A percentile compares a stretch with the other conserved stretches of the same genome.
phyloP scores from a whole-genome alignment of 2,888 invertebrate species.

The Perdita meconis region DNA sequence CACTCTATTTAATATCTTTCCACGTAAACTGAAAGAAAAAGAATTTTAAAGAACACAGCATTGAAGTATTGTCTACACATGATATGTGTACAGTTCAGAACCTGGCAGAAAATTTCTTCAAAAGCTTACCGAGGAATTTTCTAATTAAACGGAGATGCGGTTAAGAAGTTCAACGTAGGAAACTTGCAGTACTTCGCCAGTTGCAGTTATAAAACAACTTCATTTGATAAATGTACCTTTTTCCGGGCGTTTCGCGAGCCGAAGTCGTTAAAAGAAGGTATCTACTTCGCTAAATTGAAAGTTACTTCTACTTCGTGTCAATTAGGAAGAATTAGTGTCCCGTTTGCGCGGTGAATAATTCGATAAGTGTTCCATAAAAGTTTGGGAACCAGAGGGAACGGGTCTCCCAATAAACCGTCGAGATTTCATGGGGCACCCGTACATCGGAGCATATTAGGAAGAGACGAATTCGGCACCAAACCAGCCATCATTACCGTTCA shows the following conservation, averaged over 20 bases:
- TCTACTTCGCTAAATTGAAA: neutral
- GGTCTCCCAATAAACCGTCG: slow-evolving; percentile 18
- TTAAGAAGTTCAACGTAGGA: too few species aligned
- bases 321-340: neutral
- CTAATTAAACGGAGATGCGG: too few species aligned
- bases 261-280: neutral
- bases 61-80: too few species aligned
- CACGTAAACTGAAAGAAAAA: too few species aligned
- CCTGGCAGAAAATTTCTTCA: too few species aligned
- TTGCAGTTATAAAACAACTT: too few species aligned
- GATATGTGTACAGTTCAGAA: too few species aligned
- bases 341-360: slow-evolving; percentile 2
- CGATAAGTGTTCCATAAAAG: slow-evolving; percentile 13
- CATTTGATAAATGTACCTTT: neutral
- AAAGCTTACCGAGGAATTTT: too few species aligned
- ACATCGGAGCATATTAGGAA: slow-evolving; percentile 5
- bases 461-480: neutral
- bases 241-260: neutral
- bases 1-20: too few species aligned
- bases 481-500: neutral
- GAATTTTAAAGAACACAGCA: too few species aligned
- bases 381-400: neutral
- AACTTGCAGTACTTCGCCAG: too few species aligned
- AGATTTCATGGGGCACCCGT: slow-evolving; percentile 21
- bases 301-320: neutral